Conservation (phyloP, 2,888 invertebrate species). For the Orthosia incerta region DNA sequence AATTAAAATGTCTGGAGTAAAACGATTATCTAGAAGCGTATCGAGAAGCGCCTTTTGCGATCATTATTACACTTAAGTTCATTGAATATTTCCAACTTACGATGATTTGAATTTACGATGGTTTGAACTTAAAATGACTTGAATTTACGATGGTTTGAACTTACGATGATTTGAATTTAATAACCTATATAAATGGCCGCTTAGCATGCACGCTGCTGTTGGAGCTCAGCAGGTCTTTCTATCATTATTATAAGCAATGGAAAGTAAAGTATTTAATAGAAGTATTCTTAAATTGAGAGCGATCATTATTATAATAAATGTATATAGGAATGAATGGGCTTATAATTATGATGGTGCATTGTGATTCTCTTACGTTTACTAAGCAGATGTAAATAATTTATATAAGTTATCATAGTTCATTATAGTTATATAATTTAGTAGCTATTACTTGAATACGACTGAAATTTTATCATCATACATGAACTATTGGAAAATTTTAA, state of each 20-base stretch:
- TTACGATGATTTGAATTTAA: constrained; percentile 45
- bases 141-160: constrained; percentile 3
- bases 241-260: constrained; percentile 61
- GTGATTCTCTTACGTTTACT: constrained; percentile 81
- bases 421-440: constrained; percentile 81
- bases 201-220: constrained; percentile 43
- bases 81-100: constrained; percentile 43
- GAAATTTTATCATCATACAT: constrained; percentile 73
- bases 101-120: constrained; percentile 39
- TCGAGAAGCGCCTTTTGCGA: constrained; percentile 51
- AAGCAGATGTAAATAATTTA: constrained; percentile 88
- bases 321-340: constrained; percentile 85
- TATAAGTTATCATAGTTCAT: constrained; percentile 84
- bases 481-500: constrained; percentile 27
- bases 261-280: constrained; percentile 63
- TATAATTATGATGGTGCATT: constrained; percentile 81
- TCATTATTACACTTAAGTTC: constrained; percentile 35
- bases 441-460: constrained; percentile 82
- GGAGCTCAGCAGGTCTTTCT: constrained; percentile 44
- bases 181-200: constrained; percentile 37
- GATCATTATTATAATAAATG: constrained; percentile 78
- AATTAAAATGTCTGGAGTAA: constrained; percentile 51
- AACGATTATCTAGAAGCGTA: constrained; percentile 46
- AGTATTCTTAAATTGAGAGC: constrained; percentile 67
- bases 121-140: constrained; percentile 30